A percentile compares a stretch with the other conserved stretches of the same genome.
Evolutionary conservation across 2,888 invertebrate species (phyloP).

Genomic region (Fragum whitleyi): DNA sequence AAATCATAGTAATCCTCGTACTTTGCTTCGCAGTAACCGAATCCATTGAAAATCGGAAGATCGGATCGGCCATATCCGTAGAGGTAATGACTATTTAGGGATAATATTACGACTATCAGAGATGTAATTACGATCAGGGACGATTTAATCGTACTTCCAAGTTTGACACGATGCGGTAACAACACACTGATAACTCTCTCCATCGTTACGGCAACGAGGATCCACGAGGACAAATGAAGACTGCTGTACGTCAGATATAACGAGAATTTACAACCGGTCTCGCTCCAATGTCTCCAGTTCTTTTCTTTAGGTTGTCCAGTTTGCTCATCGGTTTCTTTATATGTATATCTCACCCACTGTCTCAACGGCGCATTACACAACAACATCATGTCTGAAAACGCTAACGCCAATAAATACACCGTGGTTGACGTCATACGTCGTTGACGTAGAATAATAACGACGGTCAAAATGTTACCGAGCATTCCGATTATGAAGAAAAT

Average conservation of each 20-base stretch:
- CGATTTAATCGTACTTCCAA: slow-evolving; percentile 17
- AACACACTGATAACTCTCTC: slow-evolving; percentile 53
- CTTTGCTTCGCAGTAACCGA: slow-evolving; percentile 37
- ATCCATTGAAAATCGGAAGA: neutral
- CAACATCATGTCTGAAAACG: slow-evolving; percentile 42
- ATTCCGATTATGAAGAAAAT: slow-evolving; percentile 73
- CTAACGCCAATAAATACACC: slow-evolving; percentile 35
- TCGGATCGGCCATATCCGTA: slow-evolving; percentile 34
- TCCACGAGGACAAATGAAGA: slow-evolving; percentile 52
- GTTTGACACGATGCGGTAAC: slow-evolving; percentile 47
- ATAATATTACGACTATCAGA: slow-evolving; percentile 13
- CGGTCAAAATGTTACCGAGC: slow-evolving; percentile 72
- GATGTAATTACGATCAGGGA: slow-evolving; percentile 26
- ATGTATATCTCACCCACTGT: slow-evolving; percentile 41
- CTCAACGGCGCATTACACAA: slow-evolving; percentile 38
- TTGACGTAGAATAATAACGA: slow-evolving; percentile 44
- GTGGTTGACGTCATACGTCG: slow-evolving; percentile 37
- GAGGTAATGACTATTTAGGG: slow-evolving; percentile 46
- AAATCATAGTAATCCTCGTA: slow-evolving; percentile 43
- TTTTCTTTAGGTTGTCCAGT: slow-evolving; percentile 24
- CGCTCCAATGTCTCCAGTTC: slow-evolving; percentile 34
- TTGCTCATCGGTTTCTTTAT: slow-evolving; percentile 2
- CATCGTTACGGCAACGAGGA: slow-evolving; percentile 53
- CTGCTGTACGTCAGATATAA: slow-evolving; percentile 51
- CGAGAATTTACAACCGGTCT: slow-evolving; percentile 45